Base-by-base conservation (phyloP, 1,140 invertebrate species). In the Pseudobourletiella spinata region DNA sequence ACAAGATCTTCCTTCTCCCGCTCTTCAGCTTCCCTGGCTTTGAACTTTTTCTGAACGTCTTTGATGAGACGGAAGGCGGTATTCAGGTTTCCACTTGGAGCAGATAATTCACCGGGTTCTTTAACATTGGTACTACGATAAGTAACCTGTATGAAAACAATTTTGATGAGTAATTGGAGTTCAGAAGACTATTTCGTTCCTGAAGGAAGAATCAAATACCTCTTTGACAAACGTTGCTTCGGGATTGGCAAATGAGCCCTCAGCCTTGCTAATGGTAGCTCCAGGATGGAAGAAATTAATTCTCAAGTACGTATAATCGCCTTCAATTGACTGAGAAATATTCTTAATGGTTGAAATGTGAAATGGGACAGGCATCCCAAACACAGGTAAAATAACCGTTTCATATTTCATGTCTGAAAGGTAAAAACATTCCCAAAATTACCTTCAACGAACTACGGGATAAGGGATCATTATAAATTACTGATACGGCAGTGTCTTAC, bases 251-350 rank as follows among this genome's bases (percentile, higher is more conserved):
- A 95, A 98, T 18, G 86, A 86, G 16, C 89, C 88, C 74, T 95
- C 93, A 71, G 89, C 92, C 64, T 90, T 85, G 1, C 91, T 93
- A 81, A 98, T 88, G 2, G 91, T 90, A 14, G 91, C 89, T 11
- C 96, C 96, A 26, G 96, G 96, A 78, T 98, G 95, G 75, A 96
- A 97, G 76, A 99, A 99, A 76, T 99, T 99, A 69, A 99, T 91
- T 74, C 97, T 84, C 61, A 99, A 83, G 78, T 98, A 99, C 0
- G 95, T 98, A 74, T 98, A 98, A 76, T 99, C 95, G 32, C 97
- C 97, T 78, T 99, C 96, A 20, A 98, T 91, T 1, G 91, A 95
- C 73, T 96, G 92, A 25, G 92, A 95, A 72, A 98, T 96, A 75
- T 98, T 98, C 79, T 99, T 99, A 51, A 99, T 94, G 2, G 92